Evolutionary conservation across 2,113 vertebrate species (phyloP), one percentile per base, ranked within the genome.

Genomic region (Strigops habroptila): DNA sequence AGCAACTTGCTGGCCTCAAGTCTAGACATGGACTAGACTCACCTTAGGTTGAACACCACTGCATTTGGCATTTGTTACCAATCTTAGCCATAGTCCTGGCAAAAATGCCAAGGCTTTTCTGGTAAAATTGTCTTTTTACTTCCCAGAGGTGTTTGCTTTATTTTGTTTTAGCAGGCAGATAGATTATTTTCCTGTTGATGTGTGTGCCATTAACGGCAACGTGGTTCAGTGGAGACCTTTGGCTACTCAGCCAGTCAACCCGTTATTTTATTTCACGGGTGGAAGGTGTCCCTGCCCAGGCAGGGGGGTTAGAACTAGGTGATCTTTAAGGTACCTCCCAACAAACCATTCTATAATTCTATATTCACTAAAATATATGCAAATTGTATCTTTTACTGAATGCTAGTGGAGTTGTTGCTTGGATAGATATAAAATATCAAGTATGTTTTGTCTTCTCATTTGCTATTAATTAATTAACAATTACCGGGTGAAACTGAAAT

Each of bases 31-130:
- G 59, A 25, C 13, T 24, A 31, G 44, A 6, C n/a, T 74, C 48
- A 37, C 0, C 0, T 39, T 62, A 44, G 31, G 14, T n/a, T 25
- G 12, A 52, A 33, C 48, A 18, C 19, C 0, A 1, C 68, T 57
- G 6, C 4, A 0, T 51, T 48, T 91, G 37, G 14, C 14, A 10
- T 59, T 75, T 77, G 8, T 49, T 76, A 5, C 12, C 30, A 28
- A 0, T 48, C 39, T 65, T 53, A 39, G 69, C 37, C 12, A 3
- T 65, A 22, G 10, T 69, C 41, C 39, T 70, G 51, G 69, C 18
- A 82, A 43, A 95, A 87, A 63, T 28, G 55, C 31, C 33, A 27
- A 60, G 8, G 7, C 14, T 28, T 82, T 70, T 52, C 16, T 80
- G 63, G 10, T n/a, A 62, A 59, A 89, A 30, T 65, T 81, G 8